These are phyloP conservation scores for Neoitamus cyanurus DNA, from an alignment of 2,888 invertebrate species.

Conservation along the genomic window DNA sequence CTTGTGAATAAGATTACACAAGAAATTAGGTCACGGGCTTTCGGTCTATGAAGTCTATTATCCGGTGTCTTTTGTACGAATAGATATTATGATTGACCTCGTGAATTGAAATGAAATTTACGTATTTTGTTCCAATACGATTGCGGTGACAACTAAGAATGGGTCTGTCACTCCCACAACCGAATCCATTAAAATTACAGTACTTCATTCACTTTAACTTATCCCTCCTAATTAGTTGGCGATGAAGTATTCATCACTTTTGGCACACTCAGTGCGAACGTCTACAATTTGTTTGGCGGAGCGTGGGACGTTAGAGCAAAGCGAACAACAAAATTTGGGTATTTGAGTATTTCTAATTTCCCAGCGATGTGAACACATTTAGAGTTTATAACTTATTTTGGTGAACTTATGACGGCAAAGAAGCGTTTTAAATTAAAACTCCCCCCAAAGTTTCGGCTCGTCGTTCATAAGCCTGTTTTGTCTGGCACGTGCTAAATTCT, in stretches of 20 bases:
- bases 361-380: background rate
- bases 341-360: background rate
- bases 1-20: too few relatives aligned
- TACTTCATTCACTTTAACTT: background rate
- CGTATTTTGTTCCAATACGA: background rate
- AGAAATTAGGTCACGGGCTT: too few relatives aligned
- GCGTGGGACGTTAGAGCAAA: background rate
- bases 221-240: background rate
- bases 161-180: background rate
- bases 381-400: background rate
- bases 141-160: background rate
- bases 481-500: background rate
- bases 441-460: background rate
- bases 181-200: background rate
- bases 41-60: too few relatives aligned
- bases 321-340: background rate
- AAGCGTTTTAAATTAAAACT: slow-evolving; percentile 5
- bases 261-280: background rate
- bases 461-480: background rate
- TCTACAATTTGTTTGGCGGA: background rate
- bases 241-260: background rate
- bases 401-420: background rate
- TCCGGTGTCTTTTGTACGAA: too few relatives aligned
- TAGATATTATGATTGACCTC: too few relatives aligned
- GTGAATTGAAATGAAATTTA: too few relatives aligned